A percentile compares a stretch with the other conserved stretches of the same genome.
Conservation (phyloP, 1,140 invertebrate species). For the Druon quercuslanigerum region DNA sequence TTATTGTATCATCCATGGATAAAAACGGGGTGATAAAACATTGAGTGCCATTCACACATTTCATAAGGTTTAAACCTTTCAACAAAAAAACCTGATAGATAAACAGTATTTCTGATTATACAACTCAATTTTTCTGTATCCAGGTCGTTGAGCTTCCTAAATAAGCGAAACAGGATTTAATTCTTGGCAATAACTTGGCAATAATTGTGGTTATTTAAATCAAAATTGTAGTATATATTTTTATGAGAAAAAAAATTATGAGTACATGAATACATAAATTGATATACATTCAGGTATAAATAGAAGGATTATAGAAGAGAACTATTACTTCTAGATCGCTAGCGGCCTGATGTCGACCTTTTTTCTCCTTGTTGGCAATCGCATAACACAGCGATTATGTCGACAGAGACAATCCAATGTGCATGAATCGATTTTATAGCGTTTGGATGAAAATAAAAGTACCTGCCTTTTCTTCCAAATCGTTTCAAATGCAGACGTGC, state of each 20-base stretch:
- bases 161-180: conserved; percentile 6
- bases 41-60: too few relatives aligned
- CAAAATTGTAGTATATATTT: background rate
- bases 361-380: too few relatives aligned
- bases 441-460: background rate
- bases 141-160: background rate
- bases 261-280: background rate
- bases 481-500: background rate
- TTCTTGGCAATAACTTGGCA: background rate
- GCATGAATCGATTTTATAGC: background rate
- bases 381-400: background rate
- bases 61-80: too few relatives aligned
- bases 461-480: background rate
- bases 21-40: too few relatives aligned
- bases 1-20: too few relatives aligned
- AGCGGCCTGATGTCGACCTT: too few relatives aligned
- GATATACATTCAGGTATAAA: too few relatives aligned
- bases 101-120: too few relatives aligned
- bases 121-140: background rate
- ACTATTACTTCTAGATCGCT: too few relatives aligned
- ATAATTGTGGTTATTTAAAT: background rate
- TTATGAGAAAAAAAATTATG: background rate
- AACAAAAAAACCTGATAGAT: too few relatives aligned
- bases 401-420: background rate
- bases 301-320: too few relatives aligned